Evolutionary conservation across 2,888 invertebrate species (phyloP).

Genomic region (Thymelicus sylvestris): DNA sequence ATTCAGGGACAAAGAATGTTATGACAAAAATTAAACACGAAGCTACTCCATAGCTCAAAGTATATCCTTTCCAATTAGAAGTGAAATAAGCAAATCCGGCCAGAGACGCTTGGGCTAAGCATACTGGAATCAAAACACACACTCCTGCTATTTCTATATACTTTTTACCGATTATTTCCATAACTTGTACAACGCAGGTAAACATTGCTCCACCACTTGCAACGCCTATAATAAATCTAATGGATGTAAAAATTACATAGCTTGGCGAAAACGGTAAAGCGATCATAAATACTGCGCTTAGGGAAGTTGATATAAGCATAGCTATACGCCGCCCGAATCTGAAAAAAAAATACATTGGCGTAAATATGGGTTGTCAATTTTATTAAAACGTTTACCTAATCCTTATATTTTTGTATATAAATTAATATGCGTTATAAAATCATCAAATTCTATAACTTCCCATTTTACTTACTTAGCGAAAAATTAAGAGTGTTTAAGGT

Average conservation of each 20-base stretch:
- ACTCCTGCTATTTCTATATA: conserved; percentile 65
- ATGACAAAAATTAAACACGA: conserved; percentile 50
- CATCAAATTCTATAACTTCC: too few species aligned
- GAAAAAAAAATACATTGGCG: conserved; percentile 35
- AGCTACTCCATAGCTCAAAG: conserved; percentile 49
- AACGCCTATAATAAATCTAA: conserved; percentile 87
- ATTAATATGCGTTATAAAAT: too few species aligned
- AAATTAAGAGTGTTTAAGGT: too few species aligned
- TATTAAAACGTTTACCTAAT: too few species aligned
- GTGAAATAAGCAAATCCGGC: conserved; percentile 57
- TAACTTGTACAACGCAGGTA: conserved; percentile 67
- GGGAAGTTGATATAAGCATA: conserved; percentile 85
- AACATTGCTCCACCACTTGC: conserved; percentile 91
- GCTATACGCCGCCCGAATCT: conserved; percentile 81
- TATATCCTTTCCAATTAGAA: conserved; percentile 55
- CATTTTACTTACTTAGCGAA: too few species aligned
- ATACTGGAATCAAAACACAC: conserved; percentile 52
- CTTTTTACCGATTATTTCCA: conserved; percentile 84
- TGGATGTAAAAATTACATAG: conserved; percentile 79
- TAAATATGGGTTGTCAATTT: too few species aligned
- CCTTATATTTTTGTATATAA: too few species aligned
- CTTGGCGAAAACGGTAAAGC: conserved; percentile 86
- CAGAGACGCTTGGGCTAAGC: conserved; percentile 50
- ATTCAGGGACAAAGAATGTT: conserved; percentile 58
- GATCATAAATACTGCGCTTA: conserved; percentile 87